These are phyloP conservation scores for Calliopsis andreniformis DNA, from an alignment of 1,140 invertebrate species.

Conservation along the genomic window DNA sequence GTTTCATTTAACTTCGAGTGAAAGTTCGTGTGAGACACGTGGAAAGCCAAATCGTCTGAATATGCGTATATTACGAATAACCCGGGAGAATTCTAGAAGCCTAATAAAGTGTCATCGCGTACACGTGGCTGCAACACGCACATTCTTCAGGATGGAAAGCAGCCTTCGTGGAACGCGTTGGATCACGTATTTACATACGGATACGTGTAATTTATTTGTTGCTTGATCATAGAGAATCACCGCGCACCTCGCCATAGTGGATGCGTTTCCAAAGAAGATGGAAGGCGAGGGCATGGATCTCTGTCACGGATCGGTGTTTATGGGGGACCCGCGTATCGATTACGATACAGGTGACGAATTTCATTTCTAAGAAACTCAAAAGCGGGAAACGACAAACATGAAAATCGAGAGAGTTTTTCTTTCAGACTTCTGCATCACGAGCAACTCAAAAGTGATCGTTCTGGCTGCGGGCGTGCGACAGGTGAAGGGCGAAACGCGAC, in stretches of 20 bases:
- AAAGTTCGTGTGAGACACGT: conserved; percentile 30
- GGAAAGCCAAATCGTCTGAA: background rate
- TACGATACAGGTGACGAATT: conserved; percentile 80
- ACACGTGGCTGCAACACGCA: background rate
- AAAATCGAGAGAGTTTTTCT: background rate
- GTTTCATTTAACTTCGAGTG: conserved; percentile 13
- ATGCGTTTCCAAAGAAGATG: conserved; percentile 83
- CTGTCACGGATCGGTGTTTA: conserved; percentile 82
- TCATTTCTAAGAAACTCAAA: background rate
- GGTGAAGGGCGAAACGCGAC: conserved; percentile 81
- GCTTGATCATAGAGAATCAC: conserved; percentile 78
- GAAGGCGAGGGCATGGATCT: conserved; percentile 84
- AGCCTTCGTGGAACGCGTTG: background rate
- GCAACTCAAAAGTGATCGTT: conserved; percentile 83
- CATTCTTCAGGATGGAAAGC: background rate
- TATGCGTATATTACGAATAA: background rate
- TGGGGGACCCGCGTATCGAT: conserved; percentile 80
- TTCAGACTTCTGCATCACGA: conserved; percentile 83
- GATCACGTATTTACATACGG: no score
- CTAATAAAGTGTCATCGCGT: background rate
- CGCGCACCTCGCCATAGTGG: conserved; percentile 83
- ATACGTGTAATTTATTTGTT: background rate
- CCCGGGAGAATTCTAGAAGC: background rate
- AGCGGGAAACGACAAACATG: no score
- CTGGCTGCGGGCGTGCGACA: conserved; percentile 84